Evolutionary conservation across 92 coral and sea anemone genomes (phyloP).

Genomic region (Paramuricea clavata): DNA sequence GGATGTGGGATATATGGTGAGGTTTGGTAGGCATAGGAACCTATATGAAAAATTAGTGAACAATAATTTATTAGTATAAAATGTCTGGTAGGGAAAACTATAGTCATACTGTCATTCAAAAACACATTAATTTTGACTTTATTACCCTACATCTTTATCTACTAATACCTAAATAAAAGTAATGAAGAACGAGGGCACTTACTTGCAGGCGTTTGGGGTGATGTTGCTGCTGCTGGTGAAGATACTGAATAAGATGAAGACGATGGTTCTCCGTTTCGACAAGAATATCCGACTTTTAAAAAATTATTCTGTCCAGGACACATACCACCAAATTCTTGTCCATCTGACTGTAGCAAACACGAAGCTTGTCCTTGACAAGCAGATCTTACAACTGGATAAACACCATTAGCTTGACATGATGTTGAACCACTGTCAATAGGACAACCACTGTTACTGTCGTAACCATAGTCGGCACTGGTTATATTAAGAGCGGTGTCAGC

Average conservation of each 20-base stretch:
- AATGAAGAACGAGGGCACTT: background rate
- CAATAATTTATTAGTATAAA: background rate
- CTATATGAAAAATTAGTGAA: background rate
- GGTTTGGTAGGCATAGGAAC: constrained; percentile 12
- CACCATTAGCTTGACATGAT: constrained; percentile 84
- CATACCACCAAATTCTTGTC: constrained; percentile 80
- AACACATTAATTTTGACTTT: no score
- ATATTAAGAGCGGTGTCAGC: constrained; percentile 76
- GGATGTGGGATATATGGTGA: constrained; percentile 50
- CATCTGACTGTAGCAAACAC: constrained; percentile 83
- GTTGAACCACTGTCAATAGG: constrained; percentile 46
- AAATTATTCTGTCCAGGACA: constrained; percentile 90
- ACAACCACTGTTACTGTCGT: constrained; percentile 81
- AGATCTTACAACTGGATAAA: constrained; percentile 75
- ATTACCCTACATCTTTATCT: background rate
- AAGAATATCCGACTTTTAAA: constrained; percentile 87
- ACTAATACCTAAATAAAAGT: background rate
- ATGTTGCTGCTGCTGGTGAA: background rate
- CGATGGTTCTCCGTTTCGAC: constrained; percentile 56
- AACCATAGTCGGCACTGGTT: constrained; percentile 87
- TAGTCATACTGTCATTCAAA: no score
- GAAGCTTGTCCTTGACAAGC: constrained; percentile 89
- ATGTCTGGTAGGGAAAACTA: no score
- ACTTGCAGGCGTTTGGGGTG: constrained; percentile 19
- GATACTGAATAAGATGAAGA: background rate